These are phyloP conservation scores for Tragopan temminckii DNA, from an alignment of 2,797 vertebrate genomes.

Conservation along the genomic window DNA sequence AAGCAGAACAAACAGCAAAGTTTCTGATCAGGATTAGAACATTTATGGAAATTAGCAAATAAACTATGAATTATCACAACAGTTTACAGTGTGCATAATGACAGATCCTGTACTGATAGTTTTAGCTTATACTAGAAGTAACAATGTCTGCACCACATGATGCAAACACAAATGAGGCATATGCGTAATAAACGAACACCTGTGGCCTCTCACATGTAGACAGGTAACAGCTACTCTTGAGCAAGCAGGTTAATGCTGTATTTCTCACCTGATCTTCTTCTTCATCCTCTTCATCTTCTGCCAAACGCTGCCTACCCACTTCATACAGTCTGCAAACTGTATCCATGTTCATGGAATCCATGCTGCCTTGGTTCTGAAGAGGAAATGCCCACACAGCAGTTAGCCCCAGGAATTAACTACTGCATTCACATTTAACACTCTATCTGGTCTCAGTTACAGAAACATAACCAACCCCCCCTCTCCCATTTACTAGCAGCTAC, in stretches of 20 bases:
- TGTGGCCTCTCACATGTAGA: not conserved
- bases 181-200: not conserved
- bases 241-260: not conserved
- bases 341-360: slow-evolving; percentile 96
- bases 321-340: slow-evolving; percentile 97
- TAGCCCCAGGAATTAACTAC: not conserved
- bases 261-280: slow-evolving; percentile 95
- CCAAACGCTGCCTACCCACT: slow-evolving; percentile 95
- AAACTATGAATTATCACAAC: not conserved
- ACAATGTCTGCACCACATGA: not conserved
- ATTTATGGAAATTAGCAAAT: not conserved
- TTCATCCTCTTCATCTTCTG: slow-evolving; percentile 98
- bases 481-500: not conserved
- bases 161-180: not conserved
- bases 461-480: not conserved
- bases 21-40: not conserved
- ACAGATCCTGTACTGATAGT: not conserved
- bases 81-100: not conserved
- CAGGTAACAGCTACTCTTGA: not conserved
- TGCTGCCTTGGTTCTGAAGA: slow-evolving; percentile 91
- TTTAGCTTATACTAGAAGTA: not conserved
- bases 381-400: slow-evolving; percentile 11
- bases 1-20: not conserved
- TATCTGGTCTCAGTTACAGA: not conserved
- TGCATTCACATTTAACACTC: not conserved